phyloP scores from a whole-genome alignment of 2,888 invertebrate genomes.

The Drosophila limbata region DNA sequence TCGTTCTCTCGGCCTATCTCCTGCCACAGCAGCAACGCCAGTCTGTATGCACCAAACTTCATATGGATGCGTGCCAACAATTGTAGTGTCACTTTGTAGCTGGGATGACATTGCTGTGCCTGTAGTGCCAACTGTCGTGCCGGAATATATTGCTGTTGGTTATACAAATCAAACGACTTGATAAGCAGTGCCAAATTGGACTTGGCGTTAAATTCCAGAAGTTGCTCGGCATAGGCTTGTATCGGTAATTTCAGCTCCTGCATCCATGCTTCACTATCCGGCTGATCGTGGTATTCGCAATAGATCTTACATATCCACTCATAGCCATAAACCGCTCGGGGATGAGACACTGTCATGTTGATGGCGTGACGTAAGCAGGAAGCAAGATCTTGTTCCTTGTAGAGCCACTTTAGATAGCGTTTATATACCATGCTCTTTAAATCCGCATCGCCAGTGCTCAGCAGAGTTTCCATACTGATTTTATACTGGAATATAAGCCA shows the following conservation, averaged over 20 bases:
- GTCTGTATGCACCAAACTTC: slow-evolving; percentile 86
- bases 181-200: slow-evolving; percentile 88
- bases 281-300: slow-evolving; percentile 84
- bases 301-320: slow-evolving; percentile 89
- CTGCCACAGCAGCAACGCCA: slow-evolving; percentile 83
- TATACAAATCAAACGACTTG: slow-evolving; percentile 87
- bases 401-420: slow-evolving; percentile 82
- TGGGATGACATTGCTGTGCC: slow-evolving; percentile 84
- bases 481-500: slow-evolving; percentile 66
- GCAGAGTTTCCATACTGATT: slow-evolving; percentile 69
- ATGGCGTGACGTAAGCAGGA: slow-evolving; percentile 85
- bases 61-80: slow-evolving; percentile 86
- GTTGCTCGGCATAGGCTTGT: slow-evolving; percentile 86
- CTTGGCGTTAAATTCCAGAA: slow-evolving; percentile 87
- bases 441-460: slow-evolving; percentile 48
- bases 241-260: slow-evolving; percentile 79
- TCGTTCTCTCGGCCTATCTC: slow-evolving; percentile 55
- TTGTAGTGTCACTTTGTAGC: slow-evolving; percentile 86
- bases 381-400: slow-evolving; percentile 84
- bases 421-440: slow-evolving; percentile 70
- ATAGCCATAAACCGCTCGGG: slow-evolving; percentile 86
- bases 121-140: slow-evolving; percentile 86
- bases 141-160: slow-evolving; percentile 86
- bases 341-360: slow-evolving; percentile 86
- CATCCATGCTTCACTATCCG: slow-evolving; percentile 45